These are phyloP conservation scores for Ennomos quercinarius DNA, from an alignment of 2,888 invertebrate species.

Conservation along the genomic window DNA sequence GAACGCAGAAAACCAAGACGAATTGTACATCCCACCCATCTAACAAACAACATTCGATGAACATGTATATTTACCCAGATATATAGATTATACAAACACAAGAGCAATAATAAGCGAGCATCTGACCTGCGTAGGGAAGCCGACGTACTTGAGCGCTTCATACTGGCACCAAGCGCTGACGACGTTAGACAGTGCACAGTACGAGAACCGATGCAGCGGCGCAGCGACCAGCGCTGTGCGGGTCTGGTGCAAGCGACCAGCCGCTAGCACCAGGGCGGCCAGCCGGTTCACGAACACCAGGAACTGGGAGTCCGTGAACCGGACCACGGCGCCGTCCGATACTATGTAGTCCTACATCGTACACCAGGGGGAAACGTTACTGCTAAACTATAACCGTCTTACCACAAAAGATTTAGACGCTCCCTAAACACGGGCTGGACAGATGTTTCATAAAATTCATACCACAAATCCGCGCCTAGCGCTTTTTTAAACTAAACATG, in stretches of 20 bases:
- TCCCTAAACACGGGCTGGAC: too few relatives aligned
- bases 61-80: too few relatives aligned
- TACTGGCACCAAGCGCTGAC: conserved; percentile 99
- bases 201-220: conserved; percentile 97
- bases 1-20: too few relatives aligned
- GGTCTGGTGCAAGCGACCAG: conserved; percentile 83
- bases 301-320: conserved; percentile 98
- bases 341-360: conserved; percentile 87
- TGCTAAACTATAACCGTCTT: too few relatives aligned
- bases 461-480: too few relatives aligned
- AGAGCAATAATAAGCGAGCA: background rate
- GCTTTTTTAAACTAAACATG: too few relatives aligned
- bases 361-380: too few relatives aligned
- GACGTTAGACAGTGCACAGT: conserved; percentile 98
- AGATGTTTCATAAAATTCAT: too few relatives aligned
- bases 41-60: too few relatives aligned
- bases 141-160: conserved; percentile 99
- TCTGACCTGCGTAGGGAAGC: conserved; percentile 97
- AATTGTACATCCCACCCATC: too few relatives aligned
- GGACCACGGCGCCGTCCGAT: conserved; percentile 85
- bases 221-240: conserved; percentile 90
- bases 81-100: too few relatives aligned
- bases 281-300: conserved; percentile 98
- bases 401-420: too few relatives aligned
- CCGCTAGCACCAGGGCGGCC: conserved; percentile 88